These are phyloP conservation scores for Amphiduros pacificus DNA, from an alignment of 2,888 invertebrate species.

Conservation along the genomic window DNA sequence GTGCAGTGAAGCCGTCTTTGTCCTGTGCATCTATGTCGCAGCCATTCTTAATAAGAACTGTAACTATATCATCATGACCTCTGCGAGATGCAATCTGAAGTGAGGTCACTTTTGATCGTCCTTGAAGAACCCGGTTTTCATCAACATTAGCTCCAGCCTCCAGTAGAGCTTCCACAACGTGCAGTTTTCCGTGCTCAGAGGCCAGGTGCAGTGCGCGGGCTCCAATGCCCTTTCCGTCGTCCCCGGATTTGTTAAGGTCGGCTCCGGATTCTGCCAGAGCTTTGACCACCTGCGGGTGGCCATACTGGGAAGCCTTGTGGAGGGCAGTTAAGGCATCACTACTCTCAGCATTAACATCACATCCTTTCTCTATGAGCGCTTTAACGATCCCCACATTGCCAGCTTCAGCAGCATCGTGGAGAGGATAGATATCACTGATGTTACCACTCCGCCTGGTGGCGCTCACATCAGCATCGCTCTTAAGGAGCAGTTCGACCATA, in stretches of 20 bases:
- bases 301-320: slow-evolving; percentile 21
- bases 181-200: slow-evolving; percentile 19
- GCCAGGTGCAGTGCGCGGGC: slow-evolving; percentile 25
- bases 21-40: slow-evolving; percentile 24
- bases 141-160: slow-evolving; percentile 21
- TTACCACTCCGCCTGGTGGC: slow-evolving; percentile 10
- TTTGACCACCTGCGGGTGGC: slow-evolving; percentile 16
- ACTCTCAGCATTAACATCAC: slow-evolving; percentile 19
- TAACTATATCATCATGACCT: slow-evolving; percentile 13
- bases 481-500: slow-evolving; percentile 21
- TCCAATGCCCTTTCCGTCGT: slow-evolving; percentile 17
- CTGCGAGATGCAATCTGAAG: slow-evolving; percentile 29
- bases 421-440: slow-evolving; percentile 17
- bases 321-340: slow-evolving; percentile 22
- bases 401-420: slow-evolving; percentile 26
- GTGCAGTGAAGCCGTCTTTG: slow-evolving; percentile 24
- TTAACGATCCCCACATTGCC: slow-evolving; percentile 22
- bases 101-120: slow-evolving; percentile 19
- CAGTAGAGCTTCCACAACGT: slow-evolving; percentile 15
- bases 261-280: slow-evolving; percentile 20
- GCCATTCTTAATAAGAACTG: slow-evolving; percentile 17
- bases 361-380: slow-evolving; percentile 18
- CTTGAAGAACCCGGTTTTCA: slow-evolving; percentile 12
- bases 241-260: slow-evolving; percentile 13
- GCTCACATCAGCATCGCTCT: slow-evolving; percentile 18